Base-by-base conservation (phyloP, 2,113 vertebrate species). In the Climacteris rufus region DNA sequence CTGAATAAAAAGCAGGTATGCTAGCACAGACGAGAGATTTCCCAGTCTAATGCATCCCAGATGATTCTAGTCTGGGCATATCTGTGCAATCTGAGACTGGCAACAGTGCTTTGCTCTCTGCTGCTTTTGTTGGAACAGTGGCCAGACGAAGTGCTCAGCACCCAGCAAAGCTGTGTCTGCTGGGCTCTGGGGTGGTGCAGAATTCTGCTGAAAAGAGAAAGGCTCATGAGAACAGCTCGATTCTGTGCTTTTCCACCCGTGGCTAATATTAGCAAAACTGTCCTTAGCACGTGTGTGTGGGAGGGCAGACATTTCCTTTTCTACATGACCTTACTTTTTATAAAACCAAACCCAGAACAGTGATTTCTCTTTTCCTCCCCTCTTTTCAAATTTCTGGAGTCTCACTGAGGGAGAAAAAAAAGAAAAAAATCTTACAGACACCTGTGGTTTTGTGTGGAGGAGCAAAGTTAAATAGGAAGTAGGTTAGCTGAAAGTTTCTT, bases 401-500 rank as follows among this genome's bases (percentile, higher is more conserved):
- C n/a, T 64, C 13, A 45, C 5, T 30, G 44, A 47, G 35, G 17
- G 21, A 13, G 1, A 6, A 61, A 60, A 25, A 17, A 2, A 63
- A 70, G 40, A 40, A 19, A 31, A 45, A 22, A 31, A n/a, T 15
- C 57, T 37, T 31, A 50, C 3, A 84, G 66, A 92, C 68, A 90
- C 74, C 17, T 45, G 33, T 20, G 23, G 8, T 65, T 94, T 94
- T 94, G 24, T 75, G 31, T 45, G 63, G 68, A 63, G 22, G 28
- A 89, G 16, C 19, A 90, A 69, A 83, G 70, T 91, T 80, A 91
- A 85, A 65, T 70, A 23, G 30, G 75, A 93, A 77, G 22, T 21
- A 82, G 64, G 75, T 90, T 94, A 93, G 56, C 19, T 64, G 42
- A 77, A 92, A 42, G 45, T 86, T 92, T 94, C 91, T 82, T 89